Evolutionary conservation across 2,888 invertebrate species (phyloP).

Genomic region (Idaea dimidiata): DNA sequence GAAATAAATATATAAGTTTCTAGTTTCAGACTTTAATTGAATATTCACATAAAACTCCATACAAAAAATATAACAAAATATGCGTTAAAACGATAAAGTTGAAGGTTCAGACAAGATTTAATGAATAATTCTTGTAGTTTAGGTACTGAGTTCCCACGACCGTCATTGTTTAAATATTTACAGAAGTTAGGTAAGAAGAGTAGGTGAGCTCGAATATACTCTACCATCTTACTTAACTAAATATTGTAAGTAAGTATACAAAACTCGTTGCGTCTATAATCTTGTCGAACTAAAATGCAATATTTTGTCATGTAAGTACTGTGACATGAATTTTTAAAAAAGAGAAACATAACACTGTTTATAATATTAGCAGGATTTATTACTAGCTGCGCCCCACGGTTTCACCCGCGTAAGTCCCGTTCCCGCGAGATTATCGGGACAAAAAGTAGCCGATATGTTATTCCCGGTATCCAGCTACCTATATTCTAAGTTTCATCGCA

Average conservation of each 20-base stretch:
- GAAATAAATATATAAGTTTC: neutral
- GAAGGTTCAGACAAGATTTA: slow-evolving; percentile 28
- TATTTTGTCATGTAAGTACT: no score
- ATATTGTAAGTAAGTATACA: neutral
- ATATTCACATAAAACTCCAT: slow-evolving; percentile 5
- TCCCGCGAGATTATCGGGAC: no score
- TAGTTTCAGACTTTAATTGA: neutral
- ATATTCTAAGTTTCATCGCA: no score
- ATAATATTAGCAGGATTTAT: no score
- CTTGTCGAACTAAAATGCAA: no score
- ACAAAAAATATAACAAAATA: slow-evolving; percentile 5
- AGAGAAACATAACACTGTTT: no score
- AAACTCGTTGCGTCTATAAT: neutral
- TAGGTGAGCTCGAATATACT: slow-evolving; percentile 26
- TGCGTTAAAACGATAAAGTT: slow-evolving; percentile 23
- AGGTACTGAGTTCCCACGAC: slow-evolving; percentile 31
- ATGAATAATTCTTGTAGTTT: slow-evolving; percentile 41
- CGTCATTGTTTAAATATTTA: slow-evolving; percentile 43
- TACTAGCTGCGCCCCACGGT: no score
- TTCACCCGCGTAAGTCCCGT: no score
- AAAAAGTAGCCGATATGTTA: no score
- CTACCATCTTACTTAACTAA: slow-evolving; percentile 8
- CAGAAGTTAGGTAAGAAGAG: slow-evolving; percentile 28
- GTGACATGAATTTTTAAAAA: no score
- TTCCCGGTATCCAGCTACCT: no score